Percentiles rank a stretch among this genome's conserved stretches.
Conservation (phyloP, 2,113 vertebrate species). For the Planiliza haematocheilus region DNA sequence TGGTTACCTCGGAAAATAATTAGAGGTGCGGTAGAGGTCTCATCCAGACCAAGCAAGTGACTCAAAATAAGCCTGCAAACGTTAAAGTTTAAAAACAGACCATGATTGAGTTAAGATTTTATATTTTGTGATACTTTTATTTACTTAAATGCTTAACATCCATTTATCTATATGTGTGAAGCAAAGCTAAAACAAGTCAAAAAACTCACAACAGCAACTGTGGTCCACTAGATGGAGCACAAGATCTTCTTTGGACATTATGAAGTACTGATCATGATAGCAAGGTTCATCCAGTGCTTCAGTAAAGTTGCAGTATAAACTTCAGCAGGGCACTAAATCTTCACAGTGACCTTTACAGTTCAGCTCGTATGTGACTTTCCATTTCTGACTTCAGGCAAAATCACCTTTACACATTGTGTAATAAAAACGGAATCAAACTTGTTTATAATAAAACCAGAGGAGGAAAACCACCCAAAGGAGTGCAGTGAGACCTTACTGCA, state of each 20-base stretch:
- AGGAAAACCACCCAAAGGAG: too few relatives aligned
- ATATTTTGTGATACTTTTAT: too few relatives aligned
- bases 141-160: too few relatives aligned
- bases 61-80: not conserved
- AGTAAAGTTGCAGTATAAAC: slow-evolving; percentile 19
- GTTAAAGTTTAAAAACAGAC: too few relatives aligned
- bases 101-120: not conserved
- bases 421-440: too few relatives aligned
- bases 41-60: slow-evolving; percentile 3
- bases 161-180: slow-evolving; percentile 49
- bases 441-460: too few relatives aligned
- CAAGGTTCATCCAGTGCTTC: slow-evolving; percentile 27
- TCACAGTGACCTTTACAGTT: slow-evolving; percentile 7
- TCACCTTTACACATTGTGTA: too few relatives aligned
- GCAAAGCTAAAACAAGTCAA: slow-evolving; percentile 17
- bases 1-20: slow-evolving; percentile 30
- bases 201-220: not conserved
- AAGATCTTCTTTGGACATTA: not conserved
- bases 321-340: slow-evolving; percentile 5
- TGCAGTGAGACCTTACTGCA: too few relatives aligned
- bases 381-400: too few relatives aligned
- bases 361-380: not conserved
- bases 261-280: not conserved
- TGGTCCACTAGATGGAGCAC: slow-evolving; percentile 54
- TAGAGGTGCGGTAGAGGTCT: slow-evolving; percentile 22